Evolutionary conservation across 2,113 vertebrate genomes (phyloP).

Genomic region (Xyliphius kryptos): DNA sequence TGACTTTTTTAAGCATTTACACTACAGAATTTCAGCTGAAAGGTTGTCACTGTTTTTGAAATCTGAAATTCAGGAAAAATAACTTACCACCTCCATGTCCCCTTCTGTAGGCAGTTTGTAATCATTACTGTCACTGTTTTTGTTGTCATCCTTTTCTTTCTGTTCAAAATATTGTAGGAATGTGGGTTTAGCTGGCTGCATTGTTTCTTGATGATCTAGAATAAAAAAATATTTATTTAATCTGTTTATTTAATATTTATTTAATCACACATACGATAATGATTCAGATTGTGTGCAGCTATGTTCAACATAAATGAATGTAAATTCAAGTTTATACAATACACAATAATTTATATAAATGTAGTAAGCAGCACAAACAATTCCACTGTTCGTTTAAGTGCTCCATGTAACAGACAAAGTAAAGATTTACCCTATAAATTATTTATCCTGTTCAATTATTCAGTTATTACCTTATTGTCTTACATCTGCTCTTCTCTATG

Average conservation of each 20-base stretch:
- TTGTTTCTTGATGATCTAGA: constrained; percentile 80
- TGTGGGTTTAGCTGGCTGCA: constrained; percentile 82
- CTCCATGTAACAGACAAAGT: not conserved
- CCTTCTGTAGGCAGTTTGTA: constrained; percentile 79
- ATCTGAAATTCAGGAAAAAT: too few relatives aligned
- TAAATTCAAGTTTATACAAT: not conserved
- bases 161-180: constrained; percentile 97
- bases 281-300: not conserved
- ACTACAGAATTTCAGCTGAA: too few relatives aligned
- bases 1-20: too few relatives aligned
- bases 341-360: not conserved
- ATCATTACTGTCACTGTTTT: constrained; percentile 61
- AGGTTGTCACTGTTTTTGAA: too few relatives aligned
- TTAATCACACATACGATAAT: too few relatives aligned
- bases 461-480: too few relatives aligned
- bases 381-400: constrained; percentile 1
- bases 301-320: not conserved
- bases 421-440: constrained; percentile 30
- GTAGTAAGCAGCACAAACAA: constrained; percentile 1
- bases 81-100: constrained; percentile 86
- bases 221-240: not conserved
- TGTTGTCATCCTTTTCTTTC: constrained; percentile 85
- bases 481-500: too few relatives aligned
- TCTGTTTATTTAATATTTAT: too few relatives aligned
- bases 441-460: too few relatives aligned